Evolutionary conservation across 92 coral and sea anemone genomes (phyloP), one percentile per base, ranked within the genome.

Genomic region (Porites cylindrica): DNA sequence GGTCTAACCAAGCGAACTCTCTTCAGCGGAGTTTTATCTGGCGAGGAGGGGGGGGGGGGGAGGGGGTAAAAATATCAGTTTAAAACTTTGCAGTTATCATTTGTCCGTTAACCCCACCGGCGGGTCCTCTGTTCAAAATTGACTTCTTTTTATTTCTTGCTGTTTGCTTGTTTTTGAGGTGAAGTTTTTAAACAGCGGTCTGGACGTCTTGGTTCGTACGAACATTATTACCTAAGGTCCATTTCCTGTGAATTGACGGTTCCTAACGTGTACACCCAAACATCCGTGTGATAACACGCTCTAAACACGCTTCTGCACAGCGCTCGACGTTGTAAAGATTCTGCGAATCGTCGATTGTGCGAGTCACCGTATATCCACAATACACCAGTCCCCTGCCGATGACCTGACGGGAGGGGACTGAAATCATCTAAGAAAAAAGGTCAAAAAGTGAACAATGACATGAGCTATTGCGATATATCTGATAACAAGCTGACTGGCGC

Each of bases 351-450:
- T 51, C 95, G 88, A 70, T 92, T 92, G 17, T 89, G 81, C 16
- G 95, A 92, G 80, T 92, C 95, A 4, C 95, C 95, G 29, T 92
- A 92, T 7, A 92, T 91, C 95, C 95, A 92, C 38, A 92, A 53
- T n/a, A 92, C 95, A 59, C 95, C 95, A 13, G 91, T 86, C 54
- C 93, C 95, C 53, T 68, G 66, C 20, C 78, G 74, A 53, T 92
- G 95, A 2, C 84, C 91, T 29, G 95, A 79, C 16, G 52, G 76
- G 14, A 83, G 77, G 13, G 62, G 47, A 72, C 73, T 73, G 80
- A 23, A 50, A 51, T 72, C 78, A 83, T 7, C 87, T 83, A 73
- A 20, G 26, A 62, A 82, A 6, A 38, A 56, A 10, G 61, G 61
- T 10, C 11, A 56, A 10, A 56, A 56, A 14, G 16, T 10, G 13